Base-by-base conservation (phyloP, 2,797 vertebrate species). In the Sorex maritimensis region DNA sequence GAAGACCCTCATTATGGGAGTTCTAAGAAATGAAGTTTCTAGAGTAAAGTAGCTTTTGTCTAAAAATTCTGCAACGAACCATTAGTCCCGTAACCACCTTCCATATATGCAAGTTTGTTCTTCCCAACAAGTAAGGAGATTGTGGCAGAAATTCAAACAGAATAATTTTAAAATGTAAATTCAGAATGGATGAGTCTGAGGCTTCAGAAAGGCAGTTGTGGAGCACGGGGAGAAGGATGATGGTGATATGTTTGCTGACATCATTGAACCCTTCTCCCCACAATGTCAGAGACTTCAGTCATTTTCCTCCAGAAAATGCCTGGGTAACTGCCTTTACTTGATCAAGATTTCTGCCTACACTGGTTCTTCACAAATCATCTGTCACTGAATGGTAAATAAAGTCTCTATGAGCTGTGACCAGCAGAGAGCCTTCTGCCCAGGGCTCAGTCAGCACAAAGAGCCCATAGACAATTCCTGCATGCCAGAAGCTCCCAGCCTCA, bases 21-120 rank as follows among this genome's bases (percentile, higher is more conserved):
- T 52, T 90, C 78, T 95, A 85, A 93, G 83, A 94, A 96, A 41
- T 13, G 92, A 85, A 88, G 94, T n/a, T 88, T 89, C 90, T 84
- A 5, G 73, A 88, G 71, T 17, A 41, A 85, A 95, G 30, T 1
- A 82, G 23, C 15, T 84, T 81, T 94, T 86, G 87, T 91, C 34
- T 86, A 55, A 92, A 61, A 85, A 79, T 28, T n/a, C 3, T 78
- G 2, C 26, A 72, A 72, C 68, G 79, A 95, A 58, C 71, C 46
- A 68, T 38, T 30, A 69, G 55, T 49, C 23, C 21, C 13, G 72
- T 28, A 19, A 3, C 28, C 19, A 15, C 30, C 19, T 19, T 79
- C 30, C 28, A 6, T 61, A 68, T 21, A 68, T 5, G n/a, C 28
- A 87, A 65, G 41, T 67, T 92, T 86, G 67, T 23, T 55, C 73